A percentile compares a stretch with the other conserved stretches of the same genome.
These are phyloP conservation scores for Tolypeutes matacus DNA, from an alignment of 2,797 vertebrate species.

Conservation along the genomic window DNA sequence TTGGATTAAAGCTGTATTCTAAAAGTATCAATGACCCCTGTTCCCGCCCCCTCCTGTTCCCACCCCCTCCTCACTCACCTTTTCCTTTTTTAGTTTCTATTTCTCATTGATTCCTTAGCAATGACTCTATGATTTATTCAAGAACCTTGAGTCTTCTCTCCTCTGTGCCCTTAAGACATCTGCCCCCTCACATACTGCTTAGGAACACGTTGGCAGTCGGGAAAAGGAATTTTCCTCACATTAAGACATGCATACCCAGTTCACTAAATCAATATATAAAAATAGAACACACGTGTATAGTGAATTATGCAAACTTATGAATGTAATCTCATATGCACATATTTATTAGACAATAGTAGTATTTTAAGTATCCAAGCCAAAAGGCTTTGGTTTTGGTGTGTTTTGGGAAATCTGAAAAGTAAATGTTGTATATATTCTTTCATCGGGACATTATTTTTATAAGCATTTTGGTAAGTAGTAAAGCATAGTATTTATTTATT, in stretches of 20 bases:
- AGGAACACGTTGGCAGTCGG: background rate
- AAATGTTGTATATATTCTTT: background rate
- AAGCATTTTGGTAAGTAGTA: background rate
- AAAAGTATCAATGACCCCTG: background rate
- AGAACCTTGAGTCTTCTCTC: background rate
- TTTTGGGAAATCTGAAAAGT: constrained; percentile 31
- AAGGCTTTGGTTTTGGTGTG: background rate
- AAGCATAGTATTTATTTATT: background rate
- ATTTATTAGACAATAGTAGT: constrained; percentile 28
- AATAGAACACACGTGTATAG: constrained; percentile 3
- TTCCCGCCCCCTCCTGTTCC: background rate
- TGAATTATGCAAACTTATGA: constrained; percentile 48
- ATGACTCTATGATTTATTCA: background rate
- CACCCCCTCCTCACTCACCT: accelerated
- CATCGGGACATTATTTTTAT: background rate
- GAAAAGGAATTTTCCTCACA: background rate
- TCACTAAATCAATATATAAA: background rate
- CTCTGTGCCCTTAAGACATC: background rate
- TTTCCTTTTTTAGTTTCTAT: background rate
- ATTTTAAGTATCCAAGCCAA: background rate
- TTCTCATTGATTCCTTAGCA: background rate
- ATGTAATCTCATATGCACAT: constrained; percentile 52
- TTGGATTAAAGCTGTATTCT: background rate
- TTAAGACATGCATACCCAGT: background rate
- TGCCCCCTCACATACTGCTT: background rate